Evolutionary conservation across 2,888 invertebrate genomes (phyloP).

Genomic region (Eupithecia centaureata): DNA sequence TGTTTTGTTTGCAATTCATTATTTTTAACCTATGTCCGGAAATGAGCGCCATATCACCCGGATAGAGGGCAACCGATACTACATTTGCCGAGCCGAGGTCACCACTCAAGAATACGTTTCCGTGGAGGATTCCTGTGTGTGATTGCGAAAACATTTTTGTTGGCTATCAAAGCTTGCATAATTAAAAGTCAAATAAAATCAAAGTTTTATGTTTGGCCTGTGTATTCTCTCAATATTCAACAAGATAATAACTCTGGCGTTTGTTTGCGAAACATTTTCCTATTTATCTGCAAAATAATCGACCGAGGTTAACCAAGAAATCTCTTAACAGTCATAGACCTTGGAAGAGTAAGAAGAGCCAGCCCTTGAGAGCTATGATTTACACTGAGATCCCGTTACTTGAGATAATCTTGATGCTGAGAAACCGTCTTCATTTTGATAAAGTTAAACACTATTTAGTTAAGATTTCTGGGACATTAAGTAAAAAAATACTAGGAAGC

Average conservation of each 20-base stretch:
- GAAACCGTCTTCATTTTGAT: conserved; percentile 60
- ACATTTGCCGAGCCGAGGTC: too few relatives aligned
- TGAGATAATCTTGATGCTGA: conserved; percentile 67
- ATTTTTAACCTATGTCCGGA: too few relatives aligned
- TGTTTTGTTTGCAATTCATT: too few relatives aligned
- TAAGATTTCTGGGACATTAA: conserved; percentile 10
- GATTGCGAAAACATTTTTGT: neutral
- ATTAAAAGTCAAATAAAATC: neutral
- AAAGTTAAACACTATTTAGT: conserved; percentile 46
- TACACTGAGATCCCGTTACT: conserved; percentile 72
- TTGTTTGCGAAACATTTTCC: conserved; percentile 1
- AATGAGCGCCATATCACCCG: too few relatives aligned
- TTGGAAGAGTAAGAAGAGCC: conserved; percentile 66
- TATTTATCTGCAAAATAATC: conserved; percentile 57
- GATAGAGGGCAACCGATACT: too few relatives aligned
- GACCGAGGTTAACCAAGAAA: conserved; percentile 59
- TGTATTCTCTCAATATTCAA: conserved; percentile 29
- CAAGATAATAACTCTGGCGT: conserved; percentile 36
- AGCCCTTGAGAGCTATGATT: conserved; percentile 72
- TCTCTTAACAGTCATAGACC: conserved; percentile 69
- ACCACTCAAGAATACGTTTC: too few relatives aligned
- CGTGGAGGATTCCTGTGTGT: too few relatives aligned
- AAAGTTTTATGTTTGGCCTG: conserved; percentile 11
- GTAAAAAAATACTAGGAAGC: neutral
- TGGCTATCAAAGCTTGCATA: neutral